phyloP scores from a whole-genome alignment of 2,797 vertebrate species.

The Microhierax caerulescens region DNA sequence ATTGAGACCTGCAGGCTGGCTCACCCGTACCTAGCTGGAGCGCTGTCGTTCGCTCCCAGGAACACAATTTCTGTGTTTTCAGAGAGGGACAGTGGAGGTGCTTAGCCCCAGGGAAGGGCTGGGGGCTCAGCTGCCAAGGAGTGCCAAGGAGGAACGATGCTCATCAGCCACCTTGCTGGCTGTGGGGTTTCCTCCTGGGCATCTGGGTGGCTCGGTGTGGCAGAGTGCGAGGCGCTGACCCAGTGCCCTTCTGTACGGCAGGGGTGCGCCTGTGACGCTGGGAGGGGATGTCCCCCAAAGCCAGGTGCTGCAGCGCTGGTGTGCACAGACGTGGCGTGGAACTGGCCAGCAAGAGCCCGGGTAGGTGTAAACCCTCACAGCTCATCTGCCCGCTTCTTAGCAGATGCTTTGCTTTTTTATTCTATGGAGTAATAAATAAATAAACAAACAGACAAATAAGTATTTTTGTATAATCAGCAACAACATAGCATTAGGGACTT shows the following conservation, averaged over 20 bases:
- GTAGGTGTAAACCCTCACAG: neutral
- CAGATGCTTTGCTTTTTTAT: neutral
- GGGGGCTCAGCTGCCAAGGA: neutral
- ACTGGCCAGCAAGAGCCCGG: neutral
- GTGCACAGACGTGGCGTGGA: accelerated
- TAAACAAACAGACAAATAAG: neutral
- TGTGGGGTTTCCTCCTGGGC: neutral
- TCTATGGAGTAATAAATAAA: neutral
- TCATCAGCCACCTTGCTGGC: neutral
- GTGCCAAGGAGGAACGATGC: neutral
- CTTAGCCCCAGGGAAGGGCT: neutral
- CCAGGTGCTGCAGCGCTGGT: accelerated
- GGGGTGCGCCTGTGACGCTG: accelerated
- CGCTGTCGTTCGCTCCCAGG: neutral
- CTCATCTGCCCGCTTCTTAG: neutral
- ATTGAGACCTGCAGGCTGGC: neutral
- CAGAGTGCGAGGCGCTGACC: neutral
- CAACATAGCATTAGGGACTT: neutral
- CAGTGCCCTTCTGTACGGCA: accelerated
- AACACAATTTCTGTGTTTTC: neutral
- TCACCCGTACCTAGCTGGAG: accelerated
- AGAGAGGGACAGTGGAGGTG: neutral
- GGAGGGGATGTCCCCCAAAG: neutral
- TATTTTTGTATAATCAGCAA: neutral
- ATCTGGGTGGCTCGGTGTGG: neutral